phyloP scores from a whole-genome alignment of 2,113 vertebrate species.

The Morphnarchus princeps region DNA sequence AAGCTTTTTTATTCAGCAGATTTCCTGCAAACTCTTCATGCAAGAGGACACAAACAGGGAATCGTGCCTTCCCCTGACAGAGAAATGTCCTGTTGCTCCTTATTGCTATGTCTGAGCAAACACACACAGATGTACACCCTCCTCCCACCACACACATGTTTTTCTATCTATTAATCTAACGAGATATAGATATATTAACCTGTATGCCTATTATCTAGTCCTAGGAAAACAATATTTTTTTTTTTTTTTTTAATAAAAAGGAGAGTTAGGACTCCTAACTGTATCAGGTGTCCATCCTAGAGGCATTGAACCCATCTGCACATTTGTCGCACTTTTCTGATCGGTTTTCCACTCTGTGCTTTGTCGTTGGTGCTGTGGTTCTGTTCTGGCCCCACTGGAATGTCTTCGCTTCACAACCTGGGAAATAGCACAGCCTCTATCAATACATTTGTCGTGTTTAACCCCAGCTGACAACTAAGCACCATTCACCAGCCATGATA shows the following conservation, averaged over 20 bases:
- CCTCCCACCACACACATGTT: fast-evolving
- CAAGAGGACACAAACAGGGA: not conserved
- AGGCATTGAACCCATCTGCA: not conserved
- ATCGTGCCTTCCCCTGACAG: not conserved
- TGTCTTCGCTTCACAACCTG: not conserved
- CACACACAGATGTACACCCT: not conserved
- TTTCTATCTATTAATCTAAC: not conserved
- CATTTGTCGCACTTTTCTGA: not conserved
- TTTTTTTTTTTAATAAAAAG: not conserved
- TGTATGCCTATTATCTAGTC: not conserved
- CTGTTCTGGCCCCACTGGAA: not conserved
- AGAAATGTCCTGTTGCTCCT: not conserved
- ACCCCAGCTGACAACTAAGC: too few species aligned
- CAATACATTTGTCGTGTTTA: not conserved
- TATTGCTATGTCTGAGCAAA: not conserved
- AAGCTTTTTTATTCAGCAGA: not conserved
- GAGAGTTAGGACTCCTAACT: not conserved
- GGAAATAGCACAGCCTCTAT: not conserved
- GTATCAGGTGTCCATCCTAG: not conserved
- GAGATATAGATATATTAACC: not conserved
- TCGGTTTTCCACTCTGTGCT: not conserved
- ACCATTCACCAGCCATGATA: not conserved
- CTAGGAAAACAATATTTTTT: not conserved
- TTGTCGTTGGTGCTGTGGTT: not conserved
- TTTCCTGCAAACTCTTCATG: not conserved